Evolutionary conservation across 2,888 invertebrate species (phyloP), one percentile per base, ranked within the genome.

Genomic region (Omphaloscelis lunosa): DNA sequence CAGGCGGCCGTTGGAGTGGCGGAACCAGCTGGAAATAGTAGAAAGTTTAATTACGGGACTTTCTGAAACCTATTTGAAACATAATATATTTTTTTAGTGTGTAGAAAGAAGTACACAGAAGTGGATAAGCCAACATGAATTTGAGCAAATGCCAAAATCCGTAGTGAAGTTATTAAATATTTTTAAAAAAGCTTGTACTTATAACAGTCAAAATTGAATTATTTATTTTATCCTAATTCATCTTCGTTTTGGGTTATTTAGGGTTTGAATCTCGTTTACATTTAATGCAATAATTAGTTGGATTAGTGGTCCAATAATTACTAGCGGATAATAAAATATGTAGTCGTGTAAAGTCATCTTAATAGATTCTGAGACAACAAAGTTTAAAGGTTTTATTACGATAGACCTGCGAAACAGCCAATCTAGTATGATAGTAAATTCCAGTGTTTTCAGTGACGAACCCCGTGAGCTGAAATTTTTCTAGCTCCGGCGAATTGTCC

Each of bases 1-100:
- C 61, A 97, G 95, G 51, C 97, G 97, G 4, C 98, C 98, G 92
- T 96, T 94, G 12, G 95, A 92, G 89, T 97, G 97, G 0, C 97
- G 97, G 89, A 97, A 97, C 97, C 97, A 97, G 86, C 97, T 97
- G 93, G 0, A 91, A 88, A 23, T 72, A 0, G 17, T 6, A 12
- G n/a, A 39, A 15, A 20, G 5, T 7, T 58, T 27, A 15, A 62
- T 17, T 58, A 20, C 5, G 15, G 27, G 41, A 2, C 29, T 17
- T 17, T 17, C 6, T 56, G 15, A 29, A n/a, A 56, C 12, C 2
- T 29, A 51, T 29, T 48, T 29, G 12, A 23, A 45, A 66, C n/a
- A n/a, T 48, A 48, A 66, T 23, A 23, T 23, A 8, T 66, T 63
- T 12, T 27, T 20, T 12, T n/a, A n/a, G 8, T 8, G 7, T 23